These are phyloP conservation scores for Poecile montanus DNA, from an alignment of 2,797 vertebrate genomes.

Conservation along the genomic window DNA sequence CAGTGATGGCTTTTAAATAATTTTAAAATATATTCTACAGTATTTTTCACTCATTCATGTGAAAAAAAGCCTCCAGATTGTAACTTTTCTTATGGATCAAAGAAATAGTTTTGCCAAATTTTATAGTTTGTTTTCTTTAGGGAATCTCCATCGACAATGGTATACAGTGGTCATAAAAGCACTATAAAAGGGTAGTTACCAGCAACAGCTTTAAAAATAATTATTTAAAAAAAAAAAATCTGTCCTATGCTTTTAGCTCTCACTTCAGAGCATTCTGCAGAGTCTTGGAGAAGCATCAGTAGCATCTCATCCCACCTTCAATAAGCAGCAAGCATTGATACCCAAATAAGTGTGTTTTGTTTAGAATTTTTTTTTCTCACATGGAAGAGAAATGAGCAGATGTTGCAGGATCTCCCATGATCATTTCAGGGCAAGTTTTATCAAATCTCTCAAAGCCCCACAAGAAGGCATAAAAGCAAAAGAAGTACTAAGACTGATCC, in stretches of 20 bases:
- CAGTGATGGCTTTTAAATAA: neutral
- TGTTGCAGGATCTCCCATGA: constrained; percentile 32
- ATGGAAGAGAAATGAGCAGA: neutral
- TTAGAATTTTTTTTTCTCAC: neutral
- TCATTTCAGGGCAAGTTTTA: constrained; percentile 65
- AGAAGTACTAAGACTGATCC: neutral
- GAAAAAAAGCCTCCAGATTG: neutral
- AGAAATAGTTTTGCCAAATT: neutral
- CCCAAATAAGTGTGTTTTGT: neutral
- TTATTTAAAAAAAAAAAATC: neutral
- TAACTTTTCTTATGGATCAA: neutral
- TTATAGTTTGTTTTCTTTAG: neutral
- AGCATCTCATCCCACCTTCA: neutral
- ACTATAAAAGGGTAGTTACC: neutral
- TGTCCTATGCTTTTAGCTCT: neutral
- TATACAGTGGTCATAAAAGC: neutral
- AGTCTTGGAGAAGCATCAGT: neutral
- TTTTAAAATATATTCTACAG: neutral
- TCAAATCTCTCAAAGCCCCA: constrained; percentile 29
- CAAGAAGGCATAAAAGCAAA: constrained; percentile 37
- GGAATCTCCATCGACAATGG: neutral
- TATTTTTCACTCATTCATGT: neutral
- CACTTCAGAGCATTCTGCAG: neutral
- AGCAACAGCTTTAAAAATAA: neutral
- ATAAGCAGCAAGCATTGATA: neutral